Base-by-base conservation (phyloP, 2,113 vertebrate species). In the Oxyruncus cristatus region DNA sequence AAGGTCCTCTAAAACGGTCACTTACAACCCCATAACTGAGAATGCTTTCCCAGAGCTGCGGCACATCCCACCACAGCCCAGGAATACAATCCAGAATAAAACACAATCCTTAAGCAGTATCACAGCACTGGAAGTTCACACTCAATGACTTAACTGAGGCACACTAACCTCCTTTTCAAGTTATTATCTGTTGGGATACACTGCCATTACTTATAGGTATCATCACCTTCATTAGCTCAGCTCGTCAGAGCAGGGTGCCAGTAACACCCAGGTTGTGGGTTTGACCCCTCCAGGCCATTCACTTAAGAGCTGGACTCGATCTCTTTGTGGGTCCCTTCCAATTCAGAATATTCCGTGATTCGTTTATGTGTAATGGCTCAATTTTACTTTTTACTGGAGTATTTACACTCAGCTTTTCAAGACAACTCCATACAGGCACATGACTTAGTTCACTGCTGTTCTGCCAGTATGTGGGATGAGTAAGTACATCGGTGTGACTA, bases 381-480 rank as follows among this genome's bases (percentile, higher is more conserved):
- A 72, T 53, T 75, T 75, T 50, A 46, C 9, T 44, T 77, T n/a
- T 67, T 53, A 70, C 32, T 37, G 22, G 6, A 56, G 7, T 28
- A 73, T 47, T 86, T 62, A 71, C 17, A 42, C 4, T 32, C 17
- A 81, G 23, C 30, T 92, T 78, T 59, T 26, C 17, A 52, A 93
- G 15, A 8, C 6, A 33, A 4, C 30, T 42, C 39, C 22, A 35
- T 8, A 62, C 2, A 41, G 0, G 7, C 7, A 6, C 0, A 2
- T 6, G 8, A 72, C 27, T 68, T 42, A 59, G 59, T 24, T 80
- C 67, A 83, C 24, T 1, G 0, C 19, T 53, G 6, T 13, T 76
- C 32, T 30, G 49, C 5, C 35, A n/a, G 11, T 9, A 35, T 1
- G 11, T 30, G 37, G 6, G 16, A 58, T 3, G 3, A 67, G 44